Evolutionary conservation across 2,113 vertebrate genomes (phyloP).

Genomic region (Scalopus aquaticus): DNA sequence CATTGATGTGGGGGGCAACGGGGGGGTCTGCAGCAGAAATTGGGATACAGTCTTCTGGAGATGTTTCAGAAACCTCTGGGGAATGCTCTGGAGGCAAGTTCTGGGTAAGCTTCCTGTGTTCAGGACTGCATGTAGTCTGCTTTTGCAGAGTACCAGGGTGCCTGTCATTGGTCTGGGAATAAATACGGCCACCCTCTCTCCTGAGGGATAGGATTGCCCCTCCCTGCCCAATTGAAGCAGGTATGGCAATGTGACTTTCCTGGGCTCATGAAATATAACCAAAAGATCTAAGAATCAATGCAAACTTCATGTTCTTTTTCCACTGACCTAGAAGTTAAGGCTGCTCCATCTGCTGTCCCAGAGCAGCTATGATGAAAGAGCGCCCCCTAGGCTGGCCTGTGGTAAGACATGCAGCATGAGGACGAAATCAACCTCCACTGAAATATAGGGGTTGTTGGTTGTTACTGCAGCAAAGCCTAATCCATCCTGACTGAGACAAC

Average conservation of each 20-base stretch:
- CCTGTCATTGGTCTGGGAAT: background rate
- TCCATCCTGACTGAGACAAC: background rate
- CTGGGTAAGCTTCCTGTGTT: background rate
- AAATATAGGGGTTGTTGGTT: background rate
- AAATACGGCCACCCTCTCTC: too few species aligned
- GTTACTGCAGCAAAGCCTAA: background rate
- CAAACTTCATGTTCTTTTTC: background rate
- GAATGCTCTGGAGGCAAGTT: background rate
- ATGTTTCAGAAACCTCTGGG: background rate
- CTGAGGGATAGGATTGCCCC: background rate
- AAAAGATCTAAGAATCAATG: background rate
- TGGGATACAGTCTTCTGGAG: background rate
- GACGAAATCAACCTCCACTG: background rate
- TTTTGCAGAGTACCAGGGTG: accelerated
- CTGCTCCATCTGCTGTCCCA: accelerated
- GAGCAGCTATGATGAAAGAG: background rate
- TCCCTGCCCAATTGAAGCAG: background rate
- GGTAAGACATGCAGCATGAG: background rate
- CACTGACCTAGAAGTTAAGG: background rate
- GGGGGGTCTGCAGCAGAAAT: background rate
- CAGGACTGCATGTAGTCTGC: background rate
- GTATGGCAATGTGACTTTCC: accelerated
- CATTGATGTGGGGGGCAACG: accelerated
- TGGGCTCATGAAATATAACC: background rate
- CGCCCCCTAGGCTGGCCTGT: accelerated